Base-by-base conservation (phyloP, 1,140 invertebrate species). In the Saxidomus purpurata region DNA sequence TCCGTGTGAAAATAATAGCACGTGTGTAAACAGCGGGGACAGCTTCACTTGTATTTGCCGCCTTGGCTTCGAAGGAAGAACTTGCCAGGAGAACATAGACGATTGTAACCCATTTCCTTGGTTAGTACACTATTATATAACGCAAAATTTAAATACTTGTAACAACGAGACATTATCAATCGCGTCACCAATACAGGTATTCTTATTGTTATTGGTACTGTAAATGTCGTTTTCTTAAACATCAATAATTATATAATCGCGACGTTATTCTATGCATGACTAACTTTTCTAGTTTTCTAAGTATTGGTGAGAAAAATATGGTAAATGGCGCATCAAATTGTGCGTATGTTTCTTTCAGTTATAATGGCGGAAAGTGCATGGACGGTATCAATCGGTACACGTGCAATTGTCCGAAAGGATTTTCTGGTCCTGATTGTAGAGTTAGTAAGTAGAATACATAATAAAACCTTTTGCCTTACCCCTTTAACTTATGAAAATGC, bases 51-150 rank as follows among this genome's bases (percentile, higher is more conserved):
- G 96, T 91, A 92, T 94, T 22, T 99, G 99, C 96, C 98, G 98
- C 25, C 97, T 98, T 36, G 99, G 99, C 74, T 99, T 99, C 93
- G 98, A 98, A 47, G 99, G 99, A 15, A 99, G 99, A 96, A 97
- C 98, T 28, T 99, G 99, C 94, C 98, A 99, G 92, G 97, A 98
- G 87, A 99, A 99, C 95, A 98, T 99, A 63, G 98, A 99, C 93
- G 96, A 99, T 3, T 99, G 99, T 61, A 97, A 97, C 15, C 97
- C 98, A 11, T 97, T 97, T 93, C 98, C 98, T 8, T 99, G 98
- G 95, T 95, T 92, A 89, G 91, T 59, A 25, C 0, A 25, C 11
- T 31, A n/a, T n/a, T n/a, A n/a, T n/a, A n/a, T n/a, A n/a, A n/a
- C n/a, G n/a, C n/a, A n/a, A n/a, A n/a, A n/a, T n/a, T n/a, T n/a